Conservation (phyloP, 2,888 invertebrate species). For the Trissolcus brochymenae region DNA sequence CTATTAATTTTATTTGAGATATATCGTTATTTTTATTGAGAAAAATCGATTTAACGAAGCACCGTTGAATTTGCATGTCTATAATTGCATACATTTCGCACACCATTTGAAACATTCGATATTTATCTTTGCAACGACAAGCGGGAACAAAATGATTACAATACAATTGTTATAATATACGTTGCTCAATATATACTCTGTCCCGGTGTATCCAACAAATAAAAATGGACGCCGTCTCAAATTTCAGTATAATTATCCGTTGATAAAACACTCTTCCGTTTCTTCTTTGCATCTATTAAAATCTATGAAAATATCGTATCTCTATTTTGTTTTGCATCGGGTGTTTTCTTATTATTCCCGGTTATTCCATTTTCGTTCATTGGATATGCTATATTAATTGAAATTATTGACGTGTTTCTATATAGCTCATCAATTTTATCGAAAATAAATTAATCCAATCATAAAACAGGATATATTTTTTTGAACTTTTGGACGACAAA, state of each 20-base stretch:
- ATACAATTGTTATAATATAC: slow-evolving; percentile 16
- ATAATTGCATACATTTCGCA: slow-evolving; percentile 40
- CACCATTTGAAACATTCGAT: slow-evolving; percentile 54
- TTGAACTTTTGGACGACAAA: too few relatives aligned
- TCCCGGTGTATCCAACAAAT: slow-evolving; percentile 41
- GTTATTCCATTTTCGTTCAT: slow-evolving; percentile 40
- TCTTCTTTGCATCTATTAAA: slow-evolving; percentile 12
- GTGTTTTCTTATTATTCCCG: slow-evolving; percentile 2
- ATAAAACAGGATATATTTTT: too few relatives aligned
- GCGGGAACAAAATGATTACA: slow-evolving; percentile 19
- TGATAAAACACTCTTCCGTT: neutral
- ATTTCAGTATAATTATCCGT: slow-evolving; percentile 17
- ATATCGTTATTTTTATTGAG: slow-evolving; percentile 53
- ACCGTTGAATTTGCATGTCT: slow-evolving; percentile 56
- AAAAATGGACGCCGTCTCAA: slow-evolving; percentile 37
- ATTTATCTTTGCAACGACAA: slow-evolving; percentile 38
- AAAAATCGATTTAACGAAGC: slow-evolving; percentile 57
- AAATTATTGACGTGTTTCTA: slow-evolving; percentile 16
- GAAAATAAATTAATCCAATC: too few relatives aligned
- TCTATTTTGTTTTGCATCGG: slow-evolving; percentile 16
- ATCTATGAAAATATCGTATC: slow-evolving; percentile 46
- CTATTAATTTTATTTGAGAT: slow-evolving; percentile 13
- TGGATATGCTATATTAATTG: slow-evolving; percentile 20
- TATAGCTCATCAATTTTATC: too few relatives aligned
- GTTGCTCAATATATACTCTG: slow-evolving; percentile 24